Conservation (phyloP, 2,888 invertebrate genomes). For the Chrysomela aeneicollis region DNA sequence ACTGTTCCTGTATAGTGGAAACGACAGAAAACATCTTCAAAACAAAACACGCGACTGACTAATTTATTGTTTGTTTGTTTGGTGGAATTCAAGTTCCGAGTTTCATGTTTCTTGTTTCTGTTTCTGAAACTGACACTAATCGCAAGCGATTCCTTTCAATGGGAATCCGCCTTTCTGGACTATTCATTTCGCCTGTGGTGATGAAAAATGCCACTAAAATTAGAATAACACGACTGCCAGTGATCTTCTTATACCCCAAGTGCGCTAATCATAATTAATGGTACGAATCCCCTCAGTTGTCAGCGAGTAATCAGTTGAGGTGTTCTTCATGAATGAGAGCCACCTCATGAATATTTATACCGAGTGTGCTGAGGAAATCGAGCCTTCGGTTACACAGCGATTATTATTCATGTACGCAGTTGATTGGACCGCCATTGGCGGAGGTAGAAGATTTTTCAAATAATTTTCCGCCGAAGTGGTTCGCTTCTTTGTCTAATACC, state of each 20-base stretch:
- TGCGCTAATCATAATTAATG: constrained; percentile 29
- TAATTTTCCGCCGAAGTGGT: background rate
- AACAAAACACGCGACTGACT: too few relatives aligned
- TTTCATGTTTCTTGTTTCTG: too few relatives aligned
- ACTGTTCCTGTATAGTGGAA: too few relatives aligned
- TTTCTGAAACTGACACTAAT: too few relatives aligned
- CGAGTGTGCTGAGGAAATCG: constrained; percentile 55
- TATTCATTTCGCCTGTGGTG: constrained; percentile 53
- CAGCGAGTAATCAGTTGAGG: constrained; percentile 56
- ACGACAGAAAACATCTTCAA: too few relatives aligned
- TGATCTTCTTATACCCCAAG: background rate
- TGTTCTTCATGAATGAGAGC: constrained; percentile 55
- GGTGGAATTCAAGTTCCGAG: too few relatives aligned
- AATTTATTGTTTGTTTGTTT: too few relatives aligned
- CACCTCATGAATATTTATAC: constrained; percentile 59
- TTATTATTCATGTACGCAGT: constrained; percentile 55
- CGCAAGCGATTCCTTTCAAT: too few relatives aligned
- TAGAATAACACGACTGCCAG: constrained; percentile 22
- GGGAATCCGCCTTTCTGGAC: too few relatives aligned
- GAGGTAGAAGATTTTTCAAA: background rate
- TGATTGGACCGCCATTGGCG: constrained; percentile 45
- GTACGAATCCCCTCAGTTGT: constrained; percentile 45
- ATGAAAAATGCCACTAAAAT: constrained; percentile 51
- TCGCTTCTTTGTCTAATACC: too few relatives aligned
- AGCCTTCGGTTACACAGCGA: constrained; percentile 56